Conservation (phyloP, 2,888 invertebrate genomes). For the Argyresthia goedartella region DNA sequence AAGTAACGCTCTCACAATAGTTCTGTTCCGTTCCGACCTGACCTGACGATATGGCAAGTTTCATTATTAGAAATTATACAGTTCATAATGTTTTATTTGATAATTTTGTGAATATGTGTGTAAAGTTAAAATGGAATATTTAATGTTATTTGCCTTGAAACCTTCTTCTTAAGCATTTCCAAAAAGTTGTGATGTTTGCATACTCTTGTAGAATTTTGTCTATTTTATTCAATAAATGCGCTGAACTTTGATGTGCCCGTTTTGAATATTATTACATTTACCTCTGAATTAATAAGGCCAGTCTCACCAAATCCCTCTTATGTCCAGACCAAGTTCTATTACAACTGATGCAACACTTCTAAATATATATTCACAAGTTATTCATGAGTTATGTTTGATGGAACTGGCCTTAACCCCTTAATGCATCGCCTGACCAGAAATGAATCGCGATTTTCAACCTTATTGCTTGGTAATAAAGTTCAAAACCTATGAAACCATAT, state of each 20-base stretch:
- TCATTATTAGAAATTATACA: constrained; percentile 2
- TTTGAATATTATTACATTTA: constrained; percentile 7
- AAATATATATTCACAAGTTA: too few relatives aligned
- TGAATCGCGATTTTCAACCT: too few relatives aligned
- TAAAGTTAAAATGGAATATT: constrained; percentile 39
- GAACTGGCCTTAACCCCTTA: too few relatives aligned
- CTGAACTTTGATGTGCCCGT: constrained; percentile 29
- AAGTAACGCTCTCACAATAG: constrained; percentile 7
- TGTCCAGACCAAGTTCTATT: too few relatives aligned
- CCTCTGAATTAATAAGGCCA: too few relatives aligned
- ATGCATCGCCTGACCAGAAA: too few relatives aligned
- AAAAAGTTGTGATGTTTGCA: constrained; percentile 69
- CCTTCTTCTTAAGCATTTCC: constrained; percentile 56
- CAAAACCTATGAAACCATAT: too few relatives aligned
- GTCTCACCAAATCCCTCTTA: too few relatives aligned
- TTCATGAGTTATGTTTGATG: too few relatives aligned
- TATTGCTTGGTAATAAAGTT: too few relatives aligned
- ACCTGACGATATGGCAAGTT: constrained; percentile 1
- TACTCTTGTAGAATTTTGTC: constrained; percentile 69
- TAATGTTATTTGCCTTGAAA: constrained; percentile 60
- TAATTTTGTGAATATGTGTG: constrained; percentile 37
- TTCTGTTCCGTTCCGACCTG: too few relatives aligned
- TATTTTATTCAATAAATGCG: constrained; percentile 68
- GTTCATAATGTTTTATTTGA: constrained; percentile 12
- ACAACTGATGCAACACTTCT: too few relatives aligned